Percentiles rank a stretch among this genome's conserved stretches.
These are phyloP conservation scores for Papilio polytes DNA, from an alignment of 1,140 invertebrate genomes.

Conservation along the genomic window DNA sequence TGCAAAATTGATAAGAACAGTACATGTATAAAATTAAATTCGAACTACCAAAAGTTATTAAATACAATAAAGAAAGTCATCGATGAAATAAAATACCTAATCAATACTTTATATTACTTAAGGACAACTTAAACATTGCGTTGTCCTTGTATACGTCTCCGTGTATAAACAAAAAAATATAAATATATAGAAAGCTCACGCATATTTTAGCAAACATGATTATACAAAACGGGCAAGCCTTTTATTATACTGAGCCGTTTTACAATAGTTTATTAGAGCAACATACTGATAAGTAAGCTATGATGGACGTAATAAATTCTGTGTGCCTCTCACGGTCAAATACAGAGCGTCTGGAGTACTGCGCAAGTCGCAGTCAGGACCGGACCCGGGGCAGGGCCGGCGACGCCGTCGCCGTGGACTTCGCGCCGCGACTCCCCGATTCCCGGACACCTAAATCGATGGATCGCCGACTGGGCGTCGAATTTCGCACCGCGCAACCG, in stretches of 20 bases:
- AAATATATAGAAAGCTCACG: not conserved
- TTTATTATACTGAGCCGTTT: conserved; percentile 1
- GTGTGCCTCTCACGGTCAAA: conserved; percentile 77
- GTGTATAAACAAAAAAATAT: not conserved
- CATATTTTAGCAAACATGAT: not conserved
- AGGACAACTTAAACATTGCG: not conserved
- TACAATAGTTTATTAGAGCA: conserved; percentile 22
- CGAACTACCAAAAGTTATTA: not conserved
- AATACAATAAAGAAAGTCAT: not conserved
- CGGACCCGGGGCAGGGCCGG: conserved; percentile 60
- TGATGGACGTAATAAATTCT: conserved; percentile 51
- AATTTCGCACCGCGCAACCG: conserved; percentile 48
- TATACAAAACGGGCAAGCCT: not conserved
- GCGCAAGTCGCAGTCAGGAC: conserved; percentile 52
- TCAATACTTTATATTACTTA: not conserved
- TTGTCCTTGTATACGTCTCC: not conserved
- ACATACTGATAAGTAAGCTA: conserved; percentile 20
- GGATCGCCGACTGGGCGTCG: conserved; percentile 51
- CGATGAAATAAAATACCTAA: not conserved
- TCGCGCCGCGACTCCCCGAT: conserved; percentile 56
- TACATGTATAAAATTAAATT: not conserved
- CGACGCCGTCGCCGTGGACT: conserved; percentile 51
- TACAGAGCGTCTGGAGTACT: conserved; percentile 62
- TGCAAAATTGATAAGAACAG: not conserved
- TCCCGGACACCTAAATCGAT: conserved; percentile 71